Conservation (phyloP, 2,113 vertebrate species). For the Colossoma macropomum region DNA sequence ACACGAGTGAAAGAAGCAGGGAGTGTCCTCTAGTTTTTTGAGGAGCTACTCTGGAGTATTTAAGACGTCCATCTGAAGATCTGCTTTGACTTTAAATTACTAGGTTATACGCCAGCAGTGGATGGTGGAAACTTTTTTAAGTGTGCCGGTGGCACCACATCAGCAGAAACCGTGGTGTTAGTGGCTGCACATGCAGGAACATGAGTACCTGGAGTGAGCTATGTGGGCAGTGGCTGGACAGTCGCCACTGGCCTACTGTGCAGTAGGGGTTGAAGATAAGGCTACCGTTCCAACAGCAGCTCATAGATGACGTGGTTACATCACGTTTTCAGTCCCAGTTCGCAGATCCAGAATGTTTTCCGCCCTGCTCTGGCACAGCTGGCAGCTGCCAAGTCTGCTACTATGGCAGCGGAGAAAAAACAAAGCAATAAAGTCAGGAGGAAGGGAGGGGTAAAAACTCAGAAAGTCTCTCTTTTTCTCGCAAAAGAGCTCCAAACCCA, state of each 20-base stretch:
- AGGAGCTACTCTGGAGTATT: not conserved
- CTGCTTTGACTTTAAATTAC: not conserved
- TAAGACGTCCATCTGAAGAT: not conserved
- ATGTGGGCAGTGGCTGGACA: not conserved
- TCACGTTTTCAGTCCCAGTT: conserved; percentile 18
- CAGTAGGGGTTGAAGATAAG: conserved; percentile 31
- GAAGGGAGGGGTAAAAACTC: not conserved
- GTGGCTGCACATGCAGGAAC: not conserved
- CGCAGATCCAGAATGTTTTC: conserved; percentile 9
- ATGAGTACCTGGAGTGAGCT: not conserved
- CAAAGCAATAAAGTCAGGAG: not conserved
- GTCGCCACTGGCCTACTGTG: not conserved
- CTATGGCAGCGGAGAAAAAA: conserved; percentile 12
- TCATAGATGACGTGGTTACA: conserved; percentile 28
- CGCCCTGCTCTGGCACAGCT: not conserved
- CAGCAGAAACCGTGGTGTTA: not conserved
- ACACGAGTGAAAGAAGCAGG: not conserved
- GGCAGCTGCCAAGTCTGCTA: conserved; percentile 1
- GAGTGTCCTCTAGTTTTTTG: not conserved
- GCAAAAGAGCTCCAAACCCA: too few relatives aligned
- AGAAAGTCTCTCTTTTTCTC: not conserved
- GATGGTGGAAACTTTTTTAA: not conserved
- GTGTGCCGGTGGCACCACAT: too few relatives aligned
- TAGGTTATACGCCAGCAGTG: not conserved
- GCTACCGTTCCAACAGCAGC: not conserved